Base-by-base conservation (phyloP, 1,140 invertebrate species). In the Eumeta japonica region DNA sequence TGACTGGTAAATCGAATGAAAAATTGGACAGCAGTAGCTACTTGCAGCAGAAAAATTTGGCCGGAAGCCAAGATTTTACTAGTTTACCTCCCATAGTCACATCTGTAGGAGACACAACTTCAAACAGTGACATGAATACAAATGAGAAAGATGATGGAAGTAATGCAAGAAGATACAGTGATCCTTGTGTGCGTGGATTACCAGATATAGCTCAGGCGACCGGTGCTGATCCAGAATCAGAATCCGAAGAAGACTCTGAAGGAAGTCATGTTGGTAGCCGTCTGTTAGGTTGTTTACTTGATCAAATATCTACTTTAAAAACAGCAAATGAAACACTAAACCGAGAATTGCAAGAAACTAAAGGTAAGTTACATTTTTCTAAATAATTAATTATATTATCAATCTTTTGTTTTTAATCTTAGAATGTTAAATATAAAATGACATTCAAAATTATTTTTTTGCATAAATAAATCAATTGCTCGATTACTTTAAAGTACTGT, bases 221-320 rank as follows among this genome's bases (percentile, higher is more conserved):
- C 1, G 43, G 41, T 13, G 36, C 43, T 15, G 68, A 64, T 13
- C 51, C 59, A 7, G 67, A 73, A 1, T 62, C 71, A 1, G 57
- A 52, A 3, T 67, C 67, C n/a, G 70, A 71, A 28, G 47, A 52
- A 16, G 57, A 58, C 39, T 75, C 74, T 11, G 59, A 53, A 10
- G 68, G 55, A 1, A 70, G 65, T 48, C 63, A 75, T 41, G 52
- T 72, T 29, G 72, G 73, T 5, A 72, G 61, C 37, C 55, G 66
- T 24, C 45, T 77, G 13, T 39, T 77, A 16, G 58, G 61, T 37
- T 75, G 64, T 45, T 59, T 77, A 17, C 46, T 77, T 27, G 75
- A 77, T 43, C 75, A 77, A 50, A 77, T 77, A 46, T 47, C 62
- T 36, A 49, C 62, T 16, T 46, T 77, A 10, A 77, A 77, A 50